Percentiles rank a stretch among this genome's conserved stretches.
phyloP scores from a whole-genome alignment of 2,113 vertebrate genomes.

The Clarias batrachus region DNA sequence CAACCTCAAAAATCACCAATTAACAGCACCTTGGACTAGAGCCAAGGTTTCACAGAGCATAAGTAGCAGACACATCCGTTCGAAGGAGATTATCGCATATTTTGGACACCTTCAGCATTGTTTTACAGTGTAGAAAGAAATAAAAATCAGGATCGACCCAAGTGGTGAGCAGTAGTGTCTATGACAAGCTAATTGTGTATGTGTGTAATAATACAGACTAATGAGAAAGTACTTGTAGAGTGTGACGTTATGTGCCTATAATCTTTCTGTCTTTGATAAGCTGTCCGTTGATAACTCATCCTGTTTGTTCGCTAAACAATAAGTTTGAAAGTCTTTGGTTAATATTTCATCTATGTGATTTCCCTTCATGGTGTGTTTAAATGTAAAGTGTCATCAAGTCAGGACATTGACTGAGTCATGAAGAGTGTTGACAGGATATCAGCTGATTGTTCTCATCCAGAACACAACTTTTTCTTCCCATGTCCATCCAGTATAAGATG shows the following conservation, averaged over 20 bases:
- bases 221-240: neutral
- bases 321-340: neutral
- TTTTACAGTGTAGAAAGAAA: no score
- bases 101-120: no score
- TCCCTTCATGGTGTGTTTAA: neutral
- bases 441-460: neutral
- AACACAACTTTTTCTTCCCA: neutral
- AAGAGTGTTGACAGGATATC: neutral
- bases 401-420: neutral
- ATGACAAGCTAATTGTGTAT: neutral
- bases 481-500: neutral
- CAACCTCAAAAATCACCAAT: no score
- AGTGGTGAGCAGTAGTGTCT: neutral
- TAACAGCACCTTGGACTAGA: no score
- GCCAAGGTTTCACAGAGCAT: no score
- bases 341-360: neutral
- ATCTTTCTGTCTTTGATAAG: neutral
- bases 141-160: no score
- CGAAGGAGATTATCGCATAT: no score
- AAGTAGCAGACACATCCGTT: no score
- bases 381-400: neutral
- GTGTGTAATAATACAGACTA: neutral
- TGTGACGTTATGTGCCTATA: neutral
- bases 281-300: neutral
- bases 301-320: neutral